Evolutionary conservation across 2,113 vertebrate genomes (phyloP).

Genomic region (Thryonomys swinderianus): DNA sequence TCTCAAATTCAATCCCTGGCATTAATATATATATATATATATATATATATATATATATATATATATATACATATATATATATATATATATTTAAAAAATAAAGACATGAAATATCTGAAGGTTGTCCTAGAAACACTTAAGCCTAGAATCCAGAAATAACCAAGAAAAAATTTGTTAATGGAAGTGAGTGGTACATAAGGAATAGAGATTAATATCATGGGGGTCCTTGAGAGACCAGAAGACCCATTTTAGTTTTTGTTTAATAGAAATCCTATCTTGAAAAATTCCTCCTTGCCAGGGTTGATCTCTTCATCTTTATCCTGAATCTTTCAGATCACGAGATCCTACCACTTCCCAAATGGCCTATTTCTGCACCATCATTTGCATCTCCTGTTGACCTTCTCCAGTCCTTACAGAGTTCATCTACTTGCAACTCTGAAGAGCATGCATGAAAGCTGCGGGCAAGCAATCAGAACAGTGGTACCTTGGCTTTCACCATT

Average conservation of each 20-base stretch:
- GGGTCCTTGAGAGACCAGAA: background rate
- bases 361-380: background rate
- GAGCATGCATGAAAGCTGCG: background rate
- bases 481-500: background rate
- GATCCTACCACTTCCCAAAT: background rate
- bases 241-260: background rate
- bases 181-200: background rate
- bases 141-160: background rate
- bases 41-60: no score
- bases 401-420: background rate
- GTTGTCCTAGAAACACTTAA: background rate
- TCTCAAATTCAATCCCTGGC: no score
- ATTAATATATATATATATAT: no score
- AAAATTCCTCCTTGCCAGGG: background rate
- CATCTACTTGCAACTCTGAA: background rate
- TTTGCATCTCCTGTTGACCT: background rate
- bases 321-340: background rate
- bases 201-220: background rate
- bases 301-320: background rate
- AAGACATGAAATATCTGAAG: background rate
- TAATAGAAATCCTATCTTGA: background rate
- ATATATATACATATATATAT: no score
- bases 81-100: no score
- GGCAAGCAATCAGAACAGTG: background rate
- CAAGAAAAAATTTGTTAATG: background rate